These are phyloP conservation scores for Archaeoteleia sp. DNA, from an alignment of 2,888 invertebrate genomes.

Conservation along the genomic window DNA sequence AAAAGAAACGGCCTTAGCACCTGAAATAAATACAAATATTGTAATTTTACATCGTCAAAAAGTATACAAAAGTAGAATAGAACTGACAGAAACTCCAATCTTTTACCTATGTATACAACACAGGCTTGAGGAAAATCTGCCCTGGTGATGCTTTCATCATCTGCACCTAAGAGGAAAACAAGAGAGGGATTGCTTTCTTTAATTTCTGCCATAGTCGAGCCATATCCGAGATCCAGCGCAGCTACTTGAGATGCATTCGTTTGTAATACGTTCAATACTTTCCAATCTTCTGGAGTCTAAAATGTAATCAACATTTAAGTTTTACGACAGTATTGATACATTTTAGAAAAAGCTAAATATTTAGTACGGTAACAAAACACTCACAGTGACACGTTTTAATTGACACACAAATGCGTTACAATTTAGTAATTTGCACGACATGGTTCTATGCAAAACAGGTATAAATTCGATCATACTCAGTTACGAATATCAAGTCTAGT, in stretches of 20 bases:
- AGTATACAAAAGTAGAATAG: too few relatives aligned
- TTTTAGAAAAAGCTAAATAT: slow-evolving; percentile 51
- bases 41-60: too few relatives aligned
- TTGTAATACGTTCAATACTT: slow-evolving; percentile 95
- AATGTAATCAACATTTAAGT: not conserved
- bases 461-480: too few relatives aligned
- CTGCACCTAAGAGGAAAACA: slow-evolving; percentile 95
- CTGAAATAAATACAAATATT: slow-evolving; percentile 72
- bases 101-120: slow-evolving; percentile 92
- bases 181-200: slow-evolving; percentile 84
- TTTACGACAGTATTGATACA: not conserved
- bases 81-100: too few relatives aligned
- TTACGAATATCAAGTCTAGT: too few relatives aligned
- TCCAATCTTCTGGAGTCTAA: slow-evolving; percentile 77
- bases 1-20: slow-evolving; percentile 95
- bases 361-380: too few relatives aligned
- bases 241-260: slow-evolving; percentile 95
- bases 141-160: slow-evolving; percentile 85
- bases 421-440: too few relatives aligned
- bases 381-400: too few relatives aligned
- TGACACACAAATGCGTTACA: too few relatives aligned
- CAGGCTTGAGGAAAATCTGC: slow-evolving; percentile 87
- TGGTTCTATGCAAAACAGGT: too few relatives aligned
- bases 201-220: slow-evolving; percentile 81
- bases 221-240: slow-evolving; percentile 96